A percentile compares a stretch with the other conserved stretches of the same genome.
Conservation (phyloP, 2,113 vertebrate genomes). For the Tyrannus savana region DNA sequence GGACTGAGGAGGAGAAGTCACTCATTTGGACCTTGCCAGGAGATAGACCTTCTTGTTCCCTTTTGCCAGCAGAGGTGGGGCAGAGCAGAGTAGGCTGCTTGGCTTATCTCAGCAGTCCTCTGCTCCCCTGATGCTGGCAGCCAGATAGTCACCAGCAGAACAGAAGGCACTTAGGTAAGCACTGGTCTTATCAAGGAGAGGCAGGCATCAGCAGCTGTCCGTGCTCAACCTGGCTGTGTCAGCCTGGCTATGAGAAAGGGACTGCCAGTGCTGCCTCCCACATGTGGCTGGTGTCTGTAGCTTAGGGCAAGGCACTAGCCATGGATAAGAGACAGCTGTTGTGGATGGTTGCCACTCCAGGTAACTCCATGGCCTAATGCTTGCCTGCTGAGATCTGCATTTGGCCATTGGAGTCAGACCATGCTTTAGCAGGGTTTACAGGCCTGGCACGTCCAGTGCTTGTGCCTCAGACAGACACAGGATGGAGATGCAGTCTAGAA, state of each 20-base stretch:
- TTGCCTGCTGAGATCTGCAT: background rate
- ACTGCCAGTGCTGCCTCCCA: background rate
- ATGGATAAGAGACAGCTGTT: background rate
- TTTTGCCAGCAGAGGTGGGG: background rate
- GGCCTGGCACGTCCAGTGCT: background rate
- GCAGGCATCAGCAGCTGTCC: background rate
- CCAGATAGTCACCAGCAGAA: background rate
- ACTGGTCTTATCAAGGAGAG: background rate
- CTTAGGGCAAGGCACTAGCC: background rate
- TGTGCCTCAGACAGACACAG: background rate
- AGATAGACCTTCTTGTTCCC: background rate
- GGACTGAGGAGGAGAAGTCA: background rate
- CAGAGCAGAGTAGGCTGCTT: background rate
- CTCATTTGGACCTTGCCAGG: background rate
- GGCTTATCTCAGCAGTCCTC: background rate
- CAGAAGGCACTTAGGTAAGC: background rate
- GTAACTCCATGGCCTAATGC: background rate
- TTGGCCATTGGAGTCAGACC: background rate
- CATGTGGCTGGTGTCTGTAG: background rate
- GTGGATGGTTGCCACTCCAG: background rate
- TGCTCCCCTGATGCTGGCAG: background rate
- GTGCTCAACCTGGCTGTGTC: accelerated
- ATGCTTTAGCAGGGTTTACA: background rate
- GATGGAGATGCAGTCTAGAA: background rate
- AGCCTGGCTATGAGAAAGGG: background rate